phyloP scores from a whole-genome alignment of 1,140 invertebrate genomes.

The Medauroidea extradentata region DNA sequence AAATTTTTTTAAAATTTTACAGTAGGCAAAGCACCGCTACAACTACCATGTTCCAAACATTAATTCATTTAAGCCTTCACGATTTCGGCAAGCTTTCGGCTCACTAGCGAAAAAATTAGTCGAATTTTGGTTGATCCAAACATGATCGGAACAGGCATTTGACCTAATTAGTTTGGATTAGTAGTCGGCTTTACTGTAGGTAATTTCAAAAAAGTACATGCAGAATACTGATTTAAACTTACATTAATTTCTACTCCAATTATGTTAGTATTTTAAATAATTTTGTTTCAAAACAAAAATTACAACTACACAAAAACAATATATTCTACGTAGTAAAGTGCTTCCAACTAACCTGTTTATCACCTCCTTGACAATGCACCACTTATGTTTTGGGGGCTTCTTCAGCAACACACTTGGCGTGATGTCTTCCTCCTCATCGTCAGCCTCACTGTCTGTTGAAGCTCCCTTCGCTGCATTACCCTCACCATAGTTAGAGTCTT shows the following conservation, averaged over 20 bases:
- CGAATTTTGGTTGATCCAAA: too few relatives aligned
- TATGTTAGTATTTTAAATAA: neutral
- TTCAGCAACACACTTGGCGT: conserved; percentile 51
- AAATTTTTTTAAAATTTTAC: too few relatives aligned
- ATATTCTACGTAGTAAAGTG: neutral
- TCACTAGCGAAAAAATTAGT: too few relatives aligned
- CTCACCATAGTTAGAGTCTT: conserved; percentile 1
- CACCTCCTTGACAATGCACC: conserved; percentile 51
- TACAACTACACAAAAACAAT: neutral
- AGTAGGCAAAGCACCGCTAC: too few relatives aligned
- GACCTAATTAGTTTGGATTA: too few relatives aligned
- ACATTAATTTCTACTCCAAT: neutral
- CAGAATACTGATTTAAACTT: neutral
- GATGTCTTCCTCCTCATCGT: conserved; percentile 43
- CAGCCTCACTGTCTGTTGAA: conserved; percentile 37
- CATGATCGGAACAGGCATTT: too few relatives aligned
- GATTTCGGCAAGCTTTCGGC: too few relatives aligned
- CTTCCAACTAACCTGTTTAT: conserved; percentile 24
- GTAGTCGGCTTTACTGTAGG: too few relatives aligned
- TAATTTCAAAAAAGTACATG: too few relatives aligned
- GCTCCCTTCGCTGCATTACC: conserved; percentile 10
- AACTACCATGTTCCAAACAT: too few relatives aligned
- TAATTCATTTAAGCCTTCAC: too few relatives aligned
- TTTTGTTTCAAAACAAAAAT: neutral
- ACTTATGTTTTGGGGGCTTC: conserved; percentile 60